A percentile compares a stretch with the other conserved stretches of the same genome.
These are phyloP conservation scores for Drosophila jambulina DNA, from an alignment of 1,140 invertebrate genomes.

Conservation along the genomic window DNA sequence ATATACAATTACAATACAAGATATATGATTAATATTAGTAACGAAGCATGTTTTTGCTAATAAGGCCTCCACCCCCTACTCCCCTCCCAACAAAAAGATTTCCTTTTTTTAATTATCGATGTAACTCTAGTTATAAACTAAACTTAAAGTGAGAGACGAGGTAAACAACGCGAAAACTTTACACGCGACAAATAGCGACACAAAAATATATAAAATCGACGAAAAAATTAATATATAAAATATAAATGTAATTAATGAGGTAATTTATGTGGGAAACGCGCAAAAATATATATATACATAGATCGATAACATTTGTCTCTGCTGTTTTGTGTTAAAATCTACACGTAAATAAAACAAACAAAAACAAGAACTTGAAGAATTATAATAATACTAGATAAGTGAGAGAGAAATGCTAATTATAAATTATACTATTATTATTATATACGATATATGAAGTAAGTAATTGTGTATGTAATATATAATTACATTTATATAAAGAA, in stretches of 20 bases:
- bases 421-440: constrained; percentile 67
- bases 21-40: constrained; percentile 59
- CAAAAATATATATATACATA: constrained; percentile 49
- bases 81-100: constrained; percentile 53
- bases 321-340: constrained; percentile 50
- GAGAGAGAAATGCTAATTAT: constrained; percentile 62
- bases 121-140: constrained; percentile 77
- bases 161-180: constrained; percentile 37
- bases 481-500: constrained; percentile 69
- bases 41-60: constrained; percentile 66
- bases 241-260: constrained; percentile 69
- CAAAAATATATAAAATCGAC: constrained; percentile 13
- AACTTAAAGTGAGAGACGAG: constrained; percentile 57
- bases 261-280: constrained; percentile 58
- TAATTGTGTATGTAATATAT: constrained; percentile 84
- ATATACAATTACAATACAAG: constrained; percentile 38
- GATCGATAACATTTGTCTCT: constrained; percentile 50
- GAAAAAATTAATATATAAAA: constrained; percentile 22
- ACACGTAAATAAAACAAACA: constrained; percentile 49
- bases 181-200: constrained; percentile 43
- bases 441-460: constrained; percentile 66
- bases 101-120: constrained; percentile 77
- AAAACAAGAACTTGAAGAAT: constrained; percentile 33
- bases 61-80: constrained; percentile 21
- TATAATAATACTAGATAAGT: constrained; percentile 48